phyloP scores from a whole-genome alignment of 2,113 vertebrate genomes.

The Oreotrochilus melanogaster region DNA sequence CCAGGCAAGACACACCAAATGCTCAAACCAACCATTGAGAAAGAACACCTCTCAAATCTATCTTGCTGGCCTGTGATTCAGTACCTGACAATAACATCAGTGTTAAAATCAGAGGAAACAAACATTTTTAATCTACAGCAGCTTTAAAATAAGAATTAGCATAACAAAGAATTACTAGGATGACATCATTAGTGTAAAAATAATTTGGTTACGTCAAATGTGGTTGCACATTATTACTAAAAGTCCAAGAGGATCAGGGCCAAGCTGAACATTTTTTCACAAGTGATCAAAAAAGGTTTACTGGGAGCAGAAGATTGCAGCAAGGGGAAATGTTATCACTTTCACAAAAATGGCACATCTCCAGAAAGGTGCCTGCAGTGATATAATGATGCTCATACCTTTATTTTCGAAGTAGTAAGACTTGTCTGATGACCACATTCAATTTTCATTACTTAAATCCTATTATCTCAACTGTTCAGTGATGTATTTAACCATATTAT shows the following conservation, averaged over 20 bases:
- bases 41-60: neutral
- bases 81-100: neutral
- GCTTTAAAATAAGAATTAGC: neutral
- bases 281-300: neutral
- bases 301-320: neutral
- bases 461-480: neutral
- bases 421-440: neutral
- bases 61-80: neutral
- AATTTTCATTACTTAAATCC: neutral
- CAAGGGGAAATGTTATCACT: neutral
- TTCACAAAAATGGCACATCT: neutral
- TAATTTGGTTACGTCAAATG: neutral
- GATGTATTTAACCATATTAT: neutral
- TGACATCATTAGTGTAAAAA: neutral
- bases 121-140: neutral
- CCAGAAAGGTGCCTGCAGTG: neutral
- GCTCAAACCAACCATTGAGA: neutral
- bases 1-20: neutral
- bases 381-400: neutral
- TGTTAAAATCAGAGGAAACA: neutral
- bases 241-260: neutral
- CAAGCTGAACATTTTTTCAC: neutral
- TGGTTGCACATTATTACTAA: neutral
- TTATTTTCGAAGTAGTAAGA: neutral
- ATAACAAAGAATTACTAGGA: conserved; percentile 1